Conservation (phyloP, 2,888 invertebrate genomes). For the Philopedon plagiatum region DNA sequence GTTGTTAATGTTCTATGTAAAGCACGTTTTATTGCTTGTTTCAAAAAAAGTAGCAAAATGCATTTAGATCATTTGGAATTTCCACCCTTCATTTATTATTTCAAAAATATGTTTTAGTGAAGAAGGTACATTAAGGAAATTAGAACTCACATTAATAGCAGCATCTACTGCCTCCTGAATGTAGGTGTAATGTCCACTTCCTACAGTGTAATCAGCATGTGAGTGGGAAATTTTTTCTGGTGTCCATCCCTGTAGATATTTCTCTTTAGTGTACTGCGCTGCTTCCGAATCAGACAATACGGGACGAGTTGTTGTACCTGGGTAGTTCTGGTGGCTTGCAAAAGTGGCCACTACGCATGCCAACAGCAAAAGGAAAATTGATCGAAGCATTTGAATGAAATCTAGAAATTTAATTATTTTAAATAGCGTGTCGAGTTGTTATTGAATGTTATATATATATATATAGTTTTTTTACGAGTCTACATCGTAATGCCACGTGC, state of each 20-base stretch:
- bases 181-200: not conserved
- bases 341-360: not conserved
- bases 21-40: too few relatives aligned
- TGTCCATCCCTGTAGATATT: slow-evolving; percentile 13
- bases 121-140: too few relatives aligned
- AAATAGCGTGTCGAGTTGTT: too few relatives aligned
- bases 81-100: not conserved
- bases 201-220: slow-evolving; percentile 5
- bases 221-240: not conserved
- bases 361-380: not conserved
- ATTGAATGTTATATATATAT: too few relatives aligned
- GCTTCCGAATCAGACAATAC: slow-evolving; percentile 16
- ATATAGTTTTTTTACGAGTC: too few relatives aligned
- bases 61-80: too few relatives aligned
- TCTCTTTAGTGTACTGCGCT: not conserved
- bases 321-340: slow-evolving; percentile 7
- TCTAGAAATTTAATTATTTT: too few relatives aligned
- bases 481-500: too few relatives aligned
- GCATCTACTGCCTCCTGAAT: slow-evolving; percentile 14
- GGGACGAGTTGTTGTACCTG: slow-evolving; percentile 11
- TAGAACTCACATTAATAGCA: slow-evolving; percentile 8
- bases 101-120: too few relatives aligned
- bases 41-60: too few relatives aligned
- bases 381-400: not conserved
- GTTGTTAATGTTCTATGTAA: too few relatives aligned